Percentiles rank a stretch among this genome's conserved stretches.
Conservation (phyloP, 1,140 invertebrate species). For the Semibalanus balanoides region DNA sequence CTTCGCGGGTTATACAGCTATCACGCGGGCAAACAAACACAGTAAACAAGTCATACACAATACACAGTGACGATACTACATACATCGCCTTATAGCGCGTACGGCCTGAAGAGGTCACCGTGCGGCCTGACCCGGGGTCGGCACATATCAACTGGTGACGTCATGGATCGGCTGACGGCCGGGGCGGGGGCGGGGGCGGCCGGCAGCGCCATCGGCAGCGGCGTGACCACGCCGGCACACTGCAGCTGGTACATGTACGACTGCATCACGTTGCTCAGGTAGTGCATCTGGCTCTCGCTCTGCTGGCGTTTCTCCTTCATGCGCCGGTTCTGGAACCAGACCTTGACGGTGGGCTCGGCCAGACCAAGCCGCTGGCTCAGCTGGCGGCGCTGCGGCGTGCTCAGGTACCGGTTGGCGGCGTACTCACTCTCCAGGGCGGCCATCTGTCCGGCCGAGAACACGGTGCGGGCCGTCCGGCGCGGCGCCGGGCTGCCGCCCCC, state of each 20-base stretch:
- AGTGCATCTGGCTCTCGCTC: constrained; percentile 1
- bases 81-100: neutral
- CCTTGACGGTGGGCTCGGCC: constrained; percentile 5
- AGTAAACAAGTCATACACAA: neutral
- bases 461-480: constrained; percentile 1
- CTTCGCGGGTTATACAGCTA: neutral
- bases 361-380: neutral
- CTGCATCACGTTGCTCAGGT: neutral
- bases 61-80: neutral
- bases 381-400: constrained; percentile 3
- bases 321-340: constrained; percentile 4
- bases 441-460: constrained; percentile 3
- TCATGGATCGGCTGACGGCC: neutral
- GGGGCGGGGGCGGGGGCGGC: no score
- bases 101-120: neutral
- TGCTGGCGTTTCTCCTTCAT: constrained; percentile 6
- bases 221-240: neutral
- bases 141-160: neutral
- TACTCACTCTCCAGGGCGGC: neutral
- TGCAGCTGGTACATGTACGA: constrained; percentile 7
- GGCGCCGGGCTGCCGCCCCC: no score
- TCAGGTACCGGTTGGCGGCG: neutral
- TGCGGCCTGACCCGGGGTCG: neutral
- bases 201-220: no score
- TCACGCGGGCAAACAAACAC: neutral